phyloP scores from a whole-genome alignment of 1,140 invertebrate species.

The Phortica variegata region DNA sequence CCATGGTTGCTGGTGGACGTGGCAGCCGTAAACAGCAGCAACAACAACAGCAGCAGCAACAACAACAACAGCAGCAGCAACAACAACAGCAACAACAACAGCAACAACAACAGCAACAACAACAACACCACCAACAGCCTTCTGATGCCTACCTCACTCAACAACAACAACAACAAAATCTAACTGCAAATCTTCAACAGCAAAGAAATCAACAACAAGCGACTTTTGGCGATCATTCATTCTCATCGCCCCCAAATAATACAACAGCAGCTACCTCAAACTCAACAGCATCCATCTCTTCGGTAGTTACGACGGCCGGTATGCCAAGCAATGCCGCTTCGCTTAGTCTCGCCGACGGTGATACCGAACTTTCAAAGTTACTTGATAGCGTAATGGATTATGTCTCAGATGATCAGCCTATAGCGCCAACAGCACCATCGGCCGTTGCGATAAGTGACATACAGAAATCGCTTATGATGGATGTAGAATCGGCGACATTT shows the following conservation, averaged over 20 bases:
- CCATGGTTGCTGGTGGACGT: conserved; percentile 20
- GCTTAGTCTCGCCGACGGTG: conserved; percentile 51
- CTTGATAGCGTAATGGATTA: conserved; percentile 83
- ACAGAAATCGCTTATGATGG: conserved; percentile 82
- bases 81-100: conserved; percentile 30
- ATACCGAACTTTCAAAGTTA: conserved; percentile 76
- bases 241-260: conserved; percentile 9
- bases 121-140: conserved; percentile 49
- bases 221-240: conserved; percentile 14
- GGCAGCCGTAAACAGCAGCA: conserved; percentile 48
- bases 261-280: conserved; percentile 50
- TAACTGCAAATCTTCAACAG: conserved; percentile 34
- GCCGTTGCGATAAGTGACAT: conserved; percentile 83
- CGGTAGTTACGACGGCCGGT: conserved; percentile 24
- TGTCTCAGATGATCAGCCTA: conserved; percentile 62
- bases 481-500: conserved; percentile 68
- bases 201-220: conserved; percentile 41
- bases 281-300: conserved; percentile 41
- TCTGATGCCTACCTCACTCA: conserved; percentile 63
- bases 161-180: conserved; percentile 36
- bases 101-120: conserved; percentile 38
- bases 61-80: conserved; percentile 30
- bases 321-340: conserved; percentile 20
- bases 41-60: conserved; percentile 28
- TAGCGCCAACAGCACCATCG: conserved; percentile 56